Conservation (phyloP, 2,888 invertebrate species). For the Caenorhabditis sp. region DNA sequence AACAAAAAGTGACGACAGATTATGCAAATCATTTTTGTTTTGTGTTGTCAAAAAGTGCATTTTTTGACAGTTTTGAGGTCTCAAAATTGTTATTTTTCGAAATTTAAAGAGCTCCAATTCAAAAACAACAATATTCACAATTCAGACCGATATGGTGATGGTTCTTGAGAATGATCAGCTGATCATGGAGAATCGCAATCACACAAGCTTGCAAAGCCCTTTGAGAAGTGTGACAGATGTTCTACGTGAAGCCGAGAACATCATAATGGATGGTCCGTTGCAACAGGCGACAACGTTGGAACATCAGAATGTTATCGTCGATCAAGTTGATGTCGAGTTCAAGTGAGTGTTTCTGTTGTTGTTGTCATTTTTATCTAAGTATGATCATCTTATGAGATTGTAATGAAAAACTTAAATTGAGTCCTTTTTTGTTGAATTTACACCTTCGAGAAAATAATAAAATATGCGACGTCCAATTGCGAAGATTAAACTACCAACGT, state of each 20-base stretch:
- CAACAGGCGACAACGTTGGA: conserved; percentile 38
- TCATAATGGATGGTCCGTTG: conserved; percentile 53
- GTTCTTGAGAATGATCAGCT: conserved; percentile 45
- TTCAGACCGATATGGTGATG: conserved; percentile 42
- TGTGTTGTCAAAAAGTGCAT: background rate
- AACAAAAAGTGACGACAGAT: too few relatives aligned
- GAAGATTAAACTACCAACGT: too few relatives aligned
- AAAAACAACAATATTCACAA: background rate
- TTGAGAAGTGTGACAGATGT: conserved; percentile 51
- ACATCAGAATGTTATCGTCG: conserved; percentile 49
- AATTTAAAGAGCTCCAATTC: background rate
- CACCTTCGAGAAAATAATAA: too few relatives aligned
- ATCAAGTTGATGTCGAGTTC: conserved; percentile 57
- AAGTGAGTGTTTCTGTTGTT: conserved; percentile 33
- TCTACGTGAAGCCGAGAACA: conserved; percentile 51
- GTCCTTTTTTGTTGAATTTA: too few relatives aligned
- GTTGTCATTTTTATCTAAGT: conserved; percentile 10
- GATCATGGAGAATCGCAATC: conserved; percentile 39
- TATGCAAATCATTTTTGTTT: background rate
- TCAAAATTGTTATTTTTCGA: background rate
- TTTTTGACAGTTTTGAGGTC: background rate
- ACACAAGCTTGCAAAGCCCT: conserved; percentile 48
- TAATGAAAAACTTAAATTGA: too few relatives aligned
- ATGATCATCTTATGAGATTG: background rate
- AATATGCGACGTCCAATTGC: too few relatives aligned